These are phyloP conservation scores for Mythimna impura DNA, from an alignment of 2,888 invertebrate genomes.

Conservation along the genomic window DNA sequence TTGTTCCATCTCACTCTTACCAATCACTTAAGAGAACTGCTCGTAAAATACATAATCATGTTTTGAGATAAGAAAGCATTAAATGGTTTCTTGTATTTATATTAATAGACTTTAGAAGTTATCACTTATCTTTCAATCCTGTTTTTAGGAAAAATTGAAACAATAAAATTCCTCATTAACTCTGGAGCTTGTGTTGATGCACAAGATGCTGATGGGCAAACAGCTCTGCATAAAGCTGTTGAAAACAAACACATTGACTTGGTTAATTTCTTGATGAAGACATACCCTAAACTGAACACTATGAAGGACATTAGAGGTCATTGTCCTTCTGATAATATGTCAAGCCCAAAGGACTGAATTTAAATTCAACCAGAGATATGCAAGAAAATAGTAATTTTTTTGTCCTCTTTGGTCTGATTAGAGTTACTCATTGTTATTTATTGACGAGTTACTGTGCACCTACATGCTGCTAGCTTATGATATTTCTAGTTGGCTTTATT, in stretches of 20 bases:
- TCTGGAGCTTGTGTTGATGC: slow-evolving; percentile 91
- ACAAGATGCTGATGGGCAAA: slow-evolving; percentile 95
- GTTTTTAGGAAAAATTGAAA: slow-evolving; percentile 90
- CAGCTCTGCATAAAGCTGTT: slow-evolving; percentile 94
- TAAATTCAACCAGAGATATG: slow-evolving; percentile 13
- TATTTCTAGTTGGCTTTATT: slow-evolving; percentile 27
- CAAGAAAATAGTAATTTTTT: neutral
- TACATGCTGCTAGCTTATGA: slow-evolving; percentile 5
- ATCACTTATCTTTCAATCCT: slow-evolving; percentile 10
- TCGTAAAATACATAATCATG: slow-evolving; percentile 23
- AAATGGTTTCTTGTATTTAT: slow-evolving; percentile 5
- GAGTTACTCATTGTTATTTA: slow-evolving; percentile 13
- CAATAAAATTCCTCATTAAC: slow-evolving; percentile 92
- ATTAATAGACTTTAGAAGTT: slow-evolving; percentile 11
- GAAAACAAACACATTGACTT: slow-evolving; percentile 88
- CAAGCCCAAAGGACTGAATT: slow-evolving; percentile 37
- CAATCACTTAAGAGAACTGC: slow-evolving; percentile 19
- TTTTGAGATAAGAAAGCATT: slow-evolving; percentile 39
- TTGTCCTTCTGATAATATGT: slow-evolving; percentile 70
- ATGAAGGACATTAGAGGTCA: slow-evolving; percentile 84
- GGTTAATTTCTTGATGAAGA: slow-evolving; percentile 80
- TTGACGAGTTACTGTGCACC: slow-evolving; percentile 20
- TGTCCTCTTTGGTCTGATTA: too few species aligned
- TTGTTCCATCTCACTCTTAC: slow-evolving; percentile 25
- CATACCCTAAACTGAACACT: slow-evolving; percentile 76